Evolutionary conservation across 2,797 vertebrate species (phyloP), one percentile per base, ranked within the genome.

Genomic region (Myotis myotis): DNA sequence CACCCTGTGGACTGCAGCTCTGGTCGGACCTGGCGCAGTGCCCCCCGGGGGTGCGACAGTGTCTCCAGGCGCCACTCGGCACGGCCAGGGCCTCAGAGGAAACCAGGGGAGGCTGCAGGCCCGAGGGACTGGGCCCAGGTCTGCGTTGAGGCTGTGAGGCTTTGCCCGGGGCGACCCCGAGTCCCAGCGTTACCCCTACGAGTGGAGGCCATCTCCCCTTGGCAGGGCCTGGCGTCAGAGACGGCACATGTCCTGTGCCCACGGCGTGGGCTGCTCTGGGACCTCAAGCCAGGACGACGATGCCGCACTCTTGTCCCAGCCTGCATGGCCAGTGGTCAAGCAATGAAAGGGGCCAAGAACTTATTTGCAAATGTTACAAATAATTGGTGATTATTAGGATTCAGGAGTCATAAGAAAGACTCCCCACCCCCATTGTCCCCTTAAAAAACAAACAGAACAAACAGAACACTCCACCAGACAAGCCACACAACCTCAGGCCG

Each of bases 11-110:
- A 22, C 3, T 20, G 38, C n/a, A 80, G 57, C 13, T 57, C 66
- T 6, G 1, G 30, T 0, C n/a, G 8, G 36, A 41, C 2, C 4
- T 22, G 12, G 19, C 0, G 5, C n/a, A 0, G 5, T 33, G 47
- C 53, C 44, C 13, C 1, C 15, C 17, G 1, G 7, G 8, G 60
- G 4, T n/a, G 3, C 51, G 23, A 36, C 30, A 5, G 16, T 11
- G 2, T 20, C 25, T 13, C 13, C 10, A 3, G 23, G 13, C 15
- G 11, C 36, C 79, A 55, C 0, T 0, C 36, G 6, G 53, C n/a
- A 19, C 20, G 9, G 5, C 2, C 25, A 23, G 36, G 25, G 30
- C 12, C 36, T 33, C 16, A 17, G 23, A 66, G 47, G 30, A 20
- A 53, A 10, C 3, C 28, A 16, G 36, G 47, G 13, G 36, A 81